phyloP scores from a whole-genome alignment of 1,140 invertebrate genomes.

The Drosophila ananassae region DNA sequence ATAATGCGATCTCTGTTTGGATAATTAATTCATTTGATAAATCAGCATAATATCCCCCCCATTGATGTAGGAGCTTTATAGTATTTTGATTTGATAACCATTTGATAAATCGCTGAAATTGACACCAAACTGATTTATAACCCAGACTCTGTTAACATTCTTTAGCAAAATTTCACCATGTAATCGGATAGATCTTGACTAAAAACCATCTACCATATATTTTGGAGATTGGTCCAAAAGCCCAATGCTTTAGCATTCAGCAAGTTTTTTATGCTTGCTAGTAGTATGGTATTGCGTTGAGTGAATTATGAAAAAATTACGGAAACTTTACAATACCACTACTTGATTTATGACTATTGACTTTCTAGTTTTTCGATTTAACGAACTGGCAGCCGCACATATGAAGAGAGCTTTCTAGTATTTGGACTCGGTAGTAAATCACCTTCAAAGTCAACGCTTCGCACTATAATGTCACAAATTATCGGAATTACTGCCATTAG shows the following conservation, averaged over 20 bases:
- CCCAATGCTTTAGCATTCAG: background rate
- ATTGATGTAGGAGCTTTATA: conserved; percentile 35
- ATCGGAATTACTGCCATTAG: conserved; percentile 26
- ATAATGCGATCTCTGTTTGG: conserved; percentile 19
- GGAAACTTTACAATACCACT: background rate
- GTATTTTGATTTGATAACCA: conserved; percentile 5
- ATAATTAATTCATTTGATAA: conserved; percentile 23
- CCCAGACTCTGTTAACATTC: background rate
- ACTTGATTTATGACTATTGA: conserved; percentile 3
- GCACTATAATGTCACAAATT: conserved; percentile 24
- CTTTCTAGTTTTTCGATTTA: conserved; percentile 6
- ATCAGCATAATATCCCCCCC: conserved; percentile 17
- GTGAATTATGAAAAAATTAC: background rate
- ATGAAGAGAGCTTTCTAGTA: conserved; percentile 11
- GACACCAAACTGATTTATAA: background rate
- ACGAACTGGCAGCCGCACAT: background rate
- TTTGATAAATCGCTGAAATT: conserved; percentile 5
- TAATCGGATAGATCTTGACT: background rate
- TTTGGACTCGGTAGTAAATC: conserved; percentile 6
- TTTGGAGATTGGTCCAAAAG: background rate
- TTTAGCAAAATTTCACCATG: background rate
- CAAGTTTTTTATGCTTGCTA: background rate
- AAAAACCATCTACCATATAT: too few species aligned
- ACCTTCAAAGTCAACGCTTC: conserved; percentile 2
- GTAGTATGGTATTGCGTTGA: background rate